phyloP scores from a whole-genome alignment of 1,140 invertebrate species.

The Tetragnatha versicolor region DNA sequence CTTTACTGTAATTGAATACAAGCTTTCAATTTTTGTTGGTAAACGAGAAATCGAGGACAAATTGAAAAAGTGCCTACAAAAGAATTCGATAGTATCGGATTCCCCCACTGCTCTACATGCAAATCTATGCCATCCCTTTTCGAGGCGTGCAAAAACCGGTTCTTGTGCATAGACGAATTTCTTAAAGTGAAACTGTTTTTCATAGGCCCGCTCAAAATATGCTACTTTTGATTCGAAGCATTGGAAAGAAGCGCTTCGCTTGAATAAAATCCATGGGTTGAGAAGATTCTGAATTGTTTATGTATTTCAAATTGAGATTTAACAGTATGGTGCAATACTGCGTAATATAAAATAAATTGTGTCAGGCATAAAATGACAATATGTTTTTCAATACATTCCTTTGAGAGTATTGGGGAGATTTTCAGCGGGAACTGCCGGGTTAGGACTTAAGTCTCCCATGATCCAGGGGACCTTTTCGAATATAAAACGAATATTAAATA shows the following conservation, averaged over 20 bases:
- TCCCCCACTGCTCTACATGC: constrained; percentile 1
- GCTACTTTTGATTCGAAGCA: constrained; percentile 10
- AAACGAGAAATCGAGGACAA: constrained; percentile 27
- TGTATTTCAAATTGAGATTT: background rate
- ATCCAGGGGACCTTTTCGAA: too few species aligned
- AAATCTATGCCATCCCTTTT: constrained; percentile 14
- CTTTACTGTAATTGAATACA: constrained; percentile 20
- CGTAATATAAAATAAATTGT: too few species aligned
- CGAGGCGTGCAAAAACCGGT: background rate
- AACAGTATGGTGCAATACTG: too few species aligned
- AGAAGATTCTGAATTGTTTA: background rate
- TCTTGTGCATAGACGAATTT: constrained; percentile 1
- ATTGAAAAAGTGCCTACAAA: background rate
- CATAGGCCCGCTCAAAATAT: constrained; percentile 12
- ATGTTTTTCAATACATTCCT: too few species aligned
- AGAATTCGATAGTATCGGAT: background rate
- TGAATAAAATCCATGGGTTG: constrained; percentile 5
- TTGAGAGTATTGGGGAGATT: too few species aligned
- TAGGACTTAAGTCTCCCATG: too few species aligned
- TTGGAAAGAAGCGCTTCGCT: background rate
- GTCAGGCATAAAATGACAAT: too few species aligned
- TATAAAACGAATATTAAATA: too few species aligned
- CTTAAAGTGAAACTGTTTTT: background rate
- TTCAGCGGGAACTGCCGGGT: too few species aligned
- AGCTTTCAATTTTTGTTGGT: constrained; percentile 31